A percentile compares a stretch with the other conserved stretches of the same genome.
Evolutionary conservation across 30 jellyfish, hydroid and myxozoan genomes (phyloP).

Genomic region (Aurelia sp.): DNA sequence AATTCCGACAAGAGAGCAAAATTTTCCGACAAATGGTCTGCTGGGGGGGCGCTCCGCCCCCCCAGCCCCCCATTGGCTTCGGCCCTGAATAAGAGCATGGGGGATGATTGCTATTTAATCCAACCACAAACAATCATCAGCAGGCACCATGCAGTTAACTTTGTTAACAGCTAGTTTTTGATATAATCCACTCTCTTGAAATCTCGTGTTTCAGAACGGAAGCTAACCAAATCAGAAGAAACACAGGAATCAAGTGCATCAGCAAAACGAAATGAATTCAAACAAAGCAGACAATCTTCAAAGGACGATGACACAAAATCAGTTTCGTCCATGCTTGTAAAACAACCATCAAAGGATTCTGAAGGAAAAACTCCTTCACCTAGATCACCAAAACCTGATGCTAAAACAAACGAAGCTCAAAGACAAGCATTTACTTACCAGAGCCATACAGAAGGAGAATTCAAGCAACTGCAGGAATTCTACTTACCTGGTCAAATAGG

Average conservation of each 20-base stretch:
- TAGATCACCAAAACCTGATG: constrained; percentile 21
- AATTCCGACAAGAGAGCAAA: no score
- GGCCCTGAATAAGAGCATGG: no score
- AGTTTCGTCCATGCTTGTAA: constrained; percentile 14
- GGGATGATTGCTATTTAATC: no score
- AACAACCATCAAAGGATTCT: constrained; percentile 75
- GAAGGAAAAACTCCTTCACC: constrained; percentile 57
- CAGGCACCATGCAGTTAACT: no score
- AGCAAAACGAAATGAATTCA: not conserved
- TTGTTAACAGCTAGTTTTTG: no score
- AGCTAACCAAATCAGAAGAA: constrained; percentile 18
- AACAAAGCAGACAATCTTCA: constrained; percentile 24
- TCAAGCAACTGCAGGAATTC: constrained; percentile 41
- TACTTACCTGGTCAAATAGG: constrained; percentile 86
- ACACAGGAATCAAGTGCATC: constrained; percentile 4
- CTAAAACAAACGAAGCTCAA: constrained; percentile 1
- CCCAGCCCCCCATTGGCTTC: no score
- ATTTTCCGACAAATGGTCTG: no score
- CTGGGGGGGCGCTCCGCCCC: no score
- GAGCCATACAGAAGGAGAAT: constrained; percentile 5
- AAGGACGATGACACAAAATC: constrained; percentile 23
- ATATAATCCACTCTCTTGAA: no score
- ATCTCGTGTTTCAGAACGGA: constrained; percentile 4
- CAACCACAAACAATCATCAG: no score
- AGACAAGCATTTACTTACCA: not conserved